Percentiles rank a stretch among this genome's conserved stretches.
phyloP scores from a whole-genome alignment of 92 coral and sea anemone species.

The Actinernus sp. region DNA sequence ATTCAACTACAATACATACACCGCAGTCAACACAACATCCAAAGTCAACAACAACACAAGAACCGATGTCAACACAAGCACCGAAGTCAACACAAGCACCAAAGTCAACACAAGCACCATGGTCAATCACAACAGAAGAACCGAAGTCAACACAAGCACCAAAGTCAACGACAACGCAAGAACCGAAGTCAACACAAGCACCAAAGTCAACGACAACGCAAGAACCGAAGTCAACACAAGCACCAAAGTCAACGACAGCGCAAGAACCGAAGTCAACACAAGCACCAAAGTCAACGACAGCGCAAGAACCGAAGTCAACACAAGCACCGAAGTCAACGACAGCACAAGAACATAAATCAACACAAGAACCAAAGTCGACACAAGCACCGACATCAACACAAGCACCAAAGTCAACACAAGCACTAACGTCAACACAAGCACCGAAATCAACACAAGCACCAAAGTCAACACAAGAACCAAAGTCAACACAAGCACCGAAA shows the following conservation, averaged over 20 bases:
- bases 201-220: not conserved
- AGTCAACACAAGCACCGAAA: not conserved
- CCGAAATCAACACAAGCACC: not conserved
- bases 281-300: constrained; percentile 1
- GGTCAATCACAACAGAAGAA: not conserved
- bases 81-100: constrained; percentile 9
- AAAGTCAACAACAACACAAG: not conserved
- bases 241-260: constrained; percentile 9
- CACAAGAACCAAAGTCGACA: not conserved
- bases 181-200: not conserved
- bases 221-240: not conserved
- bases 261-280: not conserved
- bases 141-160: not conserved
- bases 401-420: too few relatives aligned
- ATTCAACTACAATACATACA: not conserved
- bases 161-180: not conserved
- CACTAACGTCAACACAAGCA: not conserved
- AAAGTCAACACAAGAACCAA: not conserved
- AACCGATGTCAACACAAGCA: not conserved
- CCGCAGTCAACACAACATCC: not conserved
- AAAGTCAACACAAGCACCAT: not conserved
- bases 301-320: not conserved
- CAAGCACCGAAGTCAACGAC: not conserved
- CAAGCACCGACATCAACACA: not conserved
- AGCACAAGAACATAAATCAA: not conserved